phyloP scores from a whole-genome alignment of 1,140 invertebrate species.

The Eubasilissa regina region DNA sequence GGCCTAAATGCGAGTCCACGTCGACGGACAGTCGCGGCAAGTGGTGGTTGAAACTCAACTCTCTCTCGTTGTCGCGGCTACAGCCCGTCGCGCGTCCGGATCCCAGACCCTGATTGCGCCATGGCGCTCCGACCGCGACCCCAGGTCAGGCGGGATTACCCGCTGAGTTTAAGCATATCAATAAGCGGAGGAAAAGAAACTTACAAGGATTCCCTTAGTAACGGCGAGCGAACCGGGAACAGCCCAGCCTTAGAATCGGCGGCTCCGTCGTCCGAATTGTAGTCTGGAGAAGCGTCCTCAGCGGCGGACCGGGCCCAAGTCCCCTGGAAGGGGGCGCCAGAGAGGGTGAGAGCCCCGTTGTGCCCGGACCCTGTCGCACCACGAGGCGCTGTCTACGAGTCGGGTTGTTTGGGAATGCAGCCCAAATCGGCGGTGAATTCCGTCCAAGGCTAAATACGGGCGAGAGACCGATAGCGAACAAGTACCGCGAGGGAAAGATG shows the following conservation, averaged over 20 bases:
- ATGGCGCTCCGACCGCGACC: slow-evolving; percentile 66
- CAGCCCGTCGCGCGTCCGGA: not conserved
- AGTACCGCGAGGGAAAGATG: slow-evolving; percentile 94
- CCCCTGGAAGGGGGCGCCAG: slow-evolving; percentile 78
- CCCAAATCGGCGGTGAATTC: slow-evolving; percentile 87
- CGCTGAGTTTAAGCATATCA: slow-evolving; percentile 92
- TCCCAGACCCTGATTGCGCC: not conserved
- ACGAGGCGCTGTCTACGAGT: slow-evolving; percentile 79
- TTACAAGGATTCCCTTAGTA: slow-evolving; percentile 91
- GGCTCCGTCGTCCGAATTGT: slow-evolving; percentile 72
- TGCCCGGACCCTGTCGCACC: slow-evolving; percentile 70
- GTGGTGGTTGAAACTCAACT: no score
- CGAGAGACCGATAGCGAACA: slow-evolving; percentile 90
- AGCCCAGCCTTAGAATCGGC: slow-evolving; percentile 77
- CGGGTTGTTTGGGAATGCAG: slow-evolving; percentile 89
- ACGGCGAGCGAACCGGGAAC: slow-evolving; percentile 87
- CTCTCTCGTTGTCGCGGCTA: no score
- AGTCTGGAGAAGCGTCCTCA: slow-evolving; percentile 53
- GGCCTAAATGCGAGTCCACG: not conserved
- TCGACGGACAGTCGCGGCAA: slow-evolving; percentile 39
- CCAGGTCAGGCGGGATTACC: slow-evolving; percentile 82
- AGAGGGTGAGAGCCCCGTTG: slow-evolving; percentile 83
- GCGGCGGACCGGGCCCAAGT: slow-evolving; percentile 70
- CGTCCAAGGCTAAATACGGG: slow-evolving; percentile 90
- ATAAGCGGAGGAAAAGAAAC: slow-evolving; percentile 94